These are phyloP conservation scores for Calyptomena viridis DNA, from an alignment of 2,113 vertebrate genomes.

Conservation along the genomic window DNA sequence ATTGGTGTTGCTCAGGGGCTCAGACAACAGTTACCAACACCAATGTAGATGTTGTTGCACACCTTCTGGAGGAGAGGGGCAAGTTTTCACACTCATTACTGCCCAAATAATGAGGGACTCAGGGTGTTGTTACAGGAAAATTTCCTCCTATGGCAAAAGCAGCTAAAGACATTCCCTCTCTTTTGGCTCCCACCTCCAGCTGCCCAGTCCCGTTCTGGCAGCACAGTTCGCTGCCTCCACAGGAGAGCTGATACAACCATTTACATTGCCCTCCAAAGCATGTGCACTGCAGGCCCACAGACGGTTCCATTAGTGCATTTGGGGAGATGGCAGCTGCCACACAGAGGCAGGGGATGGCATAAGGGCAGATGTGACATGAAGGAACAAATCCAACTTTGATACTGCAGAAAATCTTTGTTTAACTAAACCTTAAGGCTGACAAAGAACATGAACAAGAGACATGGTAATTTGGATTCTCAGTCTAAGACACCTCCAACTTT, in stretches of 20 bases:
- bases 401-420: background rate
- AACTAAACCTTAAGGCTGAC: background rate
- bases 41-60: background rate
- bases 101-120: background rate
- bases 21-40: background rate
- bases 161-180: background rate
- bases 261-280: background rate
- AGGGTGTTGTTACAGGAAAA: background rate
- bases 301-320: background rate
- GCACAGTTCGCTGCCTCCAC: background rate
- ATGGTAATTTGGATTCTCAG: background rate
- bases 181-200: background rate
- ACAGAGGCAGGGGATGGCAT: rapidly evolving
- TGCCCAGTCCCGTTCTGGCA: background rate
- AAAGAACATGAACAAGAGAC: background rate
- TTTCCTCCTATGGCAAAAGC: background rate
- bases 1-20: background rate
- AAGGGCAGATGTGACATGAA: background rate
- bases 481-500: background rate
- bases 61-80: background rate
- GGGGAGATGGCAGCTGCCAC: background rate
- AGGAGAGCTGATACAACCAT: background rate
- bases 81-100: background rate
- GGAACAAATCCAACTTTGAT: background rate
- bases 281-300: background rate